These are phyloP conservation scores for Styela plicata DNA, from an alignment of 23 tunicate species.

Conservation along the genomic window DNA sequence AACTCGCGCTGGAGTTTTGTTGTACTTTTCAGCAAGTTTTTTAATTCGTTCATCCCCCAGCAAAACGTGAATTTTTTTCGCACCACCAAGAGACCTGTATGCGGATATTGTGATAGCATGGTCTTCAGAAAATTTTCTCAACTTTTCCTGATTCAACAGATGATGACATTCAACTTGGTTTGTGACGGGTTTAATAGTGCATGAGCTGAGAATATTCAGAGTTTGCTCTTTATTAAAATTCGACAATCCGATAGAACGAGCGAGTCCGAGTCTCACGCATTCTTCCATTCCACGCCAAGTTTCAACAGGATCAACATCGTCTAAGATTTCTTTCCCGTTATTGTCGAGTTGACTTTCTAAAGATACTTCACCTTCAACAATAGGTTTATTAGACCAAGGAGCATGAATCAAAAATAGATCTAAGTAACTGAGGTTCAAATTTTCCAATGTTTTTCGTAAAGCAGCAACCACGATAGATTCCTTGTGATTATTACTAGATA, in stretches of 20 bases:
- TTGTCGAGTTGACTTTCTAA: slow-evolving; percentile 29
- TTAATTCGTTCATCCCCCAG: slow-evolving; percentile 38
- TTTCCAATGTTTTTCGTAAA: slow-evolving; percentile 50
- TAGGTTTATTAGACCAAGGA: slow-evolving; percentile 65
- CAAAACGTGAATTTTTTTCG: slow-evolving; percentile 15
- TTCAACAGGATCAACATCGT: slow-evolving; percentile 60
- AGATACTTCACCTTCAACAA: slow-evolving; percentile 34
- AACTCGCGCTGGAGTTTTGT: slow-evolving; percentile 57
- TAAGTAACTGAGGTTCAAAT: slow-evolving; percentile 52
- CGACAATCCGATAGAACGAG: slow-evolving; percentile 77
- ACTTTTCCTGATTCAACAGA: slow-evolving; percentile 53
- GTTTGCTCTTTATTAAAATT: slow-evolving; percentile 78
- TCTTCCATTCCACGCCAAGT: slow-evolving; percentile 97
- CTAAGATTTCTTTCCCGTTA: slow-evolving; percentile 49
- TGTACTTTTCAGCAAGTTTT: slow-evolving; percentile 49
- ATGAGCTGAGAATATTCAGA: slow-evolving; percentile 47
- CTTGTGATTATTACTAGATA: slow-evolving; percentile 56
- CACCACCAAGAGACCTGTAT: slow-evolving; percentile 73
- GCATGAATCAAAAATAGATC: slow-evolving; percentile 87
- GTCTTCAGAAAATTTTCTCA: slow-evolving; percentile 55
- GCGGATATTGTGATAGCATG: slow-evolving; percentile 44
- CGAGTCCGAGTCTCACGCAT: slow-evolving; percentile 73
- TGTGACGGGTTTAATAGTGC: slow-evolving; percentile 81
- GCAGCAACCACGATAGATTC: slow-evolving; percentile 74
- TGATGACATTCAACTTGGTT: slow-evolving; percentile 92